Base-by-base conservation (phyloP, 2,113 vertebrate species). In the Pseudonaja textilis region DNA sequence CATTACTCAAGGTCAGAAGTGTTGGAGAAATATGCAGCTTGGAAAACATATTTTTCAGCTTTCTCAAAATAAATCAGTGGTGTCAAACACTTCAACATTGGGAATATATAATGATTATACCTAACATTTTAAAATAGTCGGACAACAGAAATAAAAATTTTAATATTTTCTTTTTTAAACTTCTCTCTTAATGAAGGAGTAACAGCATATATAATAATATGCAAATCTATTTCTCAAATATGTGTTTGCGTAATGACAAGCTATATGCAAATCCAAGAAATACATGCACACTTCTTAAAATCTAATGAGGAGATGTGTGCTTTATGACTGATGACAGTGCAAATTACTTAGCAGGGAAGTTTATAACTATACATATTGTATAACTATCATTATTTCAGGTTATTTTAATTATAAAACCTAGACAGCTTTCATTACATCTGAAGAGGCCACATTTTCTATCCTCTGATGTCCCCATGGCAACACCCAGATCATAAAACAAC, bases 61-160 rank as follows among this genome's bases (percentile, higher is more conserved):
- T 94, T 95, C 94, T 69, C 85, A 88, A 59, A 25, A 94, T 96
- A 96, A 97, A 96, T 96, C 95, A 95, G 56, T 9, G 10, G 85
- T 88, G 90, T n/a, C 93, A 93, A 93, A 50, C 45, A 92, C 23
- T 89, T 86, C 56, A 93, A 93, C 88, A 93, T 93, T 86, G 91
- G 86, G 61, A 90, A 92, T 50, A 56, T 92, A 90, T 18, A 94
- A 52, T 45, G 12, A 91, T 95, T 95, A 92, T 95, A 94, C 91
- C 85, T 93, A 8, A 89, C 39, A 81, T 92, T 95, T 56, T 34
- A 50, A 52, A 93, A 90, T 88, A 88, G 45, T 42, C 29, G 39
- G 55, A 57, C 50, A 90, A 93, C 61, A 34, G 14, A 93, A 93
- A 89, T 5, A 12, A 74, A 59, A 6, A 11, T 22, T 6, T 42